Evolutionary conservation across 2,113 vertebrate genomes (phyloP), one percentile per base, ranked within the genome.

Genomic region (Gobius niger): DNA sequence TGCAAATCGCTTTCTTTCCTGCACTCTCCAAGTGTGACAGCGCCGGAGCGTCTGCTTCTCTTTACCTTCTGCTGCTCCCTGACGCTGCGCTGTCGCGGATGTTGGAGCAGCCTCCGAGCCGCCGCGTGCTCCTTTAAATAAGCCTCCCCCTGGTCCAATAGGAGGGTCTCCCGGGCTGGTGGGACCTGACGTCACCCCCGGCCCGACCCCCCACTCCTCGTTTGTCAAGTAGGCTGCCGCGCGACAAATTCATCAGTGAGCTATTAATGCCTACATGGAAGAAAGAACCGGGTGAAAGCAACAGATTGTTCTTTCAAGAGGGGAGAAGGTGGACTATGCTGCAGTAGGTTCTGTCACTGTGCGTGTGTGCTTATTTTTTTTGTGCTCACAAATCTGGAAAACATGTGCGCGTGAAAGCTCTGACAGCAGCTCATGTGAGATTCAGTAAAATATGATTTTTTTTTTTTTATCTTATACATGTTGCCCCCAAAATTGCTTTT

Each of bases 101-200:
- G 68, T 47, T 4, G 62, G 72, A 70, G 10, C 50, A 86, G 57
- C 53, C 84, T 85, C 72, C 67, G 49, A 70, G 63, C 47, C 52
- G 80, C 76, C 82, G 82, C 66, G 68, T 75, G 73, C 82, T 80
- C 84, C 82, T 88, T 89, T 90, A 87, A 91, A 90, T 60, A 88
- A 88, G 79, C 83, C 63, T 77, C 76, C 84, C 24, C 11, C 63
- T 73, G 71, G 70, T 85, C 87, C 89, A 91, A 91, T 89, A 86
- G 85, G 89, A 87, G 87, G 24, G 67, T 72, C 85, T 73, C 80
- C 49, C 63, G 73, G 76, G 75, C 63, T 67, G 77, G 79, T 72
- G 80, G 85, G 85, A 18, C 75, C 69, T 90, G 89, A 91, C 88
- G 89, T 91, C 87, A 89, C 60, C 73, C 73, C 16, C 42, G 53